Evolutionary conservation across 1,140 invertebrate species (phyloP), one percentile per base, ranked within the genome.

Genomic region (Diachasma alloeum): DNA sequence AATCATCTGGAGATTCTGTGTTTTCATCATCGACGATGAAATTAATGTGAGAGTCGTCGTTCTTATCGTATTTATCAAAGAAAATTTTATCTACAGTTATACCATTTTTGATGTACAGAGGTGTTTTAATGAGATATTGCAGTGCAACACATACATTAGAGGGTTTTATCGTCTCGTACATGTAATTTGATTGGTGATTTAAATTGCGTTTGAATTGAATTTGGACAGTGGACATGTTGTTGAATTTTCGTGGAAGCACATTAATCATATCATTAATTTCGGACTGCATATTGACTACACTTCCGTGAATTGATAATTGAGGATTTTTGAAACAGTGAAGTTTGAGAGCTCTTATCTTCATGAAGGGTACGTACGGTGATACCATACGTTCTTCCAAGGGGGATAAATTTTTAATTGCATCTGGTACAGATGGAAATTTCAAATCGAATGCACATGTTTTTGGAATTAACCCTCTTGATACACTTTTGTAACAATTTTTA

Each of bases 261-360:
- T 78, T 63, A 19, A 81, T 26, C 75, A 81, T 78, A 19, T 79
- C 76, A 76, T 81, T 76, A 44, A 81, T 73, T 56, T 81, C 78
- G 1, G 77, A 63, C 24, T 37, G 42, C 19, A 81, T 78, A 68
- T 79, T 81, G 11, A n/a, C n/a, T n/a, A n/a, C n/a, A n/a, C n/a
- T n/a, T n/a, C n/a, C n/a, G n/a, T n/a, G n/a, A n/a, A n/a, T n/a
- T n/a, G n/a, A n/a, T n/a, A n/a, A n/a, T n/a, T n/a, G n/a, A n/a
- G n/a, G n/a, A n/a, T n/a, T n/a, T n/a, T n/a, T n/a, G n/a, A n/a
- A n/a, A n/a, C n/a, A n/a, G n/a, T n/a, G n/a, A n/a, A n/a, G n/a
- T n/a, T n/a, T n/a, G n/a, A n/a, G n/a, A n/a, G n/a, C n/a, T n/a
- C n/a, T n/a, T n/a, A n/a, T n/a, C n/a, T n/a, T n/a, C n/a, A n/a